Evolutionary conservation across 1,140 invertebrate species (phyloP), one percentile per base, ranked within the genome.

Genomic region (Branchinecta lynchi): DNA sequence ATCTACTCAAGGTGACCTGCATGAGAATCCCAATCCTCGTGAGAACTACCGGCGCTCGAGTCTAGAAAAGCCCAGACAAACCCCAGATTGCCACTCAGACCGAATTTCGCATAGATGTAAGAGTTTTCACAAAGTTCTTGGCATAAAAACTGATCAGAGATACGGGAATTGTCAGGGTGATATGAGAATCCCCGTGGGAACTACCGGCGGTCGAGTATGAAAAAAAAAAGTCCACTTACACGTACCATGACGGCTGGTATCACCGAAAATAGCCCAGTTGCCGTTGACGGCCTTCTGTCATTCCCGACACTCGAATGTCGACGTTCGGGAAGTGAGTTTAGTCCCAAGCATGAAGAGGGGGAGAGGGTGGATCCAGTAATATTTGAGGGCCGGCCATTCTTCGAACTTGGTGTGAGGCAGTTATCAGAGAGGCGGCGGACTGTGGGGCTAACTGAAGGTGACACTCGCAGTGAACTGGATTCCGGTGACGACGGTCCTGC

Each of bases 261-360:
- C 44, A 69, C 65, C 67, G 89, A 89, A 70, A 89, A 90, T 70
- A 89, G 92, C 60, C 92, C 81, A 80, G 92, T 92, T 69, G 90
- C 86, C 69, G 86, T 88, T 0, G 89, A 92, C 71, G 87, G 87
- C 65, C 89, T 86, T 70, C 89, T 82, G 75, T 93, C 90, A 75
- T 92, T 89, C 65, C 90, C 90, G 72, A 91, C 92, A 77, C 89
- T 92, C 17, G 90, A 93, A 77, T 94, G 91, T 43, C 91, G 83
- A 43, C 92, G 82, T 10, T 89, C 89, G 3, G 90, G 90, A 43
- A 93, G 79, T 0, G 88, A 87, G 0, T 80, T 82, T 66, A 85
- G 87, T 7, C 72, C 74, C 3, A 74, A 73, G 0, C 89, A 89
- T 8, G 89, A 89, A 3, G 87, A 89, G 0, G 90, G 89, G 3